Base-by-base conservation (phyloP, 2,113 vertebrate genomes). In the Sorex araneus region DNA sequence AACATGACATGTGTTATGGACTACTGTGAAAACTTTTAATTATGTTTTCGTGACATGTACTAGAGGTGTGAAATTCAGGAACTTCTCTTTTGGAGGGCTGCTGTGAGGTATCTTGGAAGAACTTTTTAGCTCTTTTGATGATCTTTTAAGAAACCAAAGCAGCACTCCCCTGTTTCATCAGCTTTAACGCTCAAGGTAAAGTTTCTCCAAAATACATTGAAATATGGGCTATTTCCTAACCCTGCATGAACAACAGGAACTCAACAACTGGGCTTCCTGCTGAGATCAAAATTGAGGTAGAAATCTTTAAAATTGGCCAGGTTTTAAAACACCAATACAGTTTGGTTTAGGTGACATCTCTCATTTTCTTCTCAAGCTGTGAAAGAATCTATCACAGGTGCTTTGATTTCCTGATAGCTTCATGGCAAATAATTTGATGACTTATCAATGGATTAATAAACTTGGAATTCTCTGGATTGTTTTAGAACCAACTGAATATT, bases 211-310 rank as follows among this genome's bases (percentile, higher is more conserved):
- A 54, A 57, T 70, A 47, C n/a, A 60, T 71, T 45, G 57, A 60
- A 86, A 77, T n/a, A 45, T 85, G 19, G 8, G 69, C 84, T 88
- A 12, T 94, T 94, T 90, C 64, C 40, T 88, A 67, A 91, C 34
- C 43, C 60, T 87, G 23, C 27, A 84, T 6, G 89, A 64, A 54
- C 30, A 78, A 36, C 3, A 86, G 66, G 19, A 1, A n/a, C 73
- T 75, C 36, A 54, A 79, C 25, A 10, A 28, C 8, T 43, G 45
- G 15, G n/a, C 60, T 87, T 93, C 47, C 28, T 66, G 4, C 30
- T 9, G 8, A 89, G 57, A 21, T 87, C 30, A 79, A 92, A 60
- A 50, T 36, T 43, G 70, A 91, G 54, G 28, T 60, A 21, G 3
- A 73, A 66, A 76, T 89, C 18, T 32, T 66, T 67, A 66, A 83